Evolutionary conservation across 1,140 invertebrate genomes (phyloP).

Genomic region (Gonioctena quinquepunctata): DNA sequence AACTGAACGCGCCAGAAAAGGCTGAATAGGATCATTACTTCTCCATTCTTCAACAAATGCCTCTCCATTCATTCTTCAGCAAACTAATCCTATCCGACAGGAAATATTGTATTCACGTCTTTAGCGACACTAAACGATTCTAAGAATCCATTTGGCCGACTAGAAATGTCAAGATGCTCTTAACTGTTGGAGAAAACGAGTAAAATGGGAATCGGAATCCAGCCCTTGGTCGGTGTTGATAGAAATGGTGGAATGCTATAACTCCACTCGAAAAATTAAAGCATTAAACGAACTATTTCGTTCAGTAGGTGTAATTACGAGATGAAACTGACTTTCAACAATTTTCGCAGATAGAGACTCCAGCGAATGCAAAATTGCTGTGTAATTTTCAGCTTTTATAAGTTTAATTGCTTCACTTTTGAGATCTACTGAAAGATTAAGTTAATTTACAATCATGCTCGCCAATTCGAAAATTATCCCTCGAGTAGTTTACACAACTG

Average conservation of each 20-base stretch:
- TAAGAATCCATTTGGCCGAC: neutral
- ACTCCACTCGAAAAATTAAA: neutral
- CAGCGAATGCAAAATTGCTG: neutral
- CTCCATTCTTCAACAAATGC: too few relatives aligned
- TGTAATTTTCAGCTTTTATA: neutral
- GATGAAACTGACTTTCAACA: neutral
- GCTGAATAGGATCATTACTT: too few relatives aligned
- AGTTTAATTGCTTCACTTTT: neutral
- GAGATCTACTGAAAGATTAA: neutral
- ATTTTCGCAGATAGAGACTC: neutral
- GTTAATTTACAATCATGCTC: neutral
- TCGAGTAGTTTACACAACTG: neutral
- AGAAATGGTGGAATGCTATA: too few relatives aligned
- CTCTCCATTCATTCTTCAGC: too few relatives aligned
- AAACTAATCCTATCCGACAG: too few relatives aligned
- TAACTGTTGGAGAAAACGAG: too few relatives aligned
- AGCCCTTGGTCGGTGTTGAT: neutral
- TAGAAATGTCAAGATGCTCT: neutral
- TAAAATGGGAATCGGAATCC: neutral
- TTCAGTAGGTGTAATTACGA: neutral
- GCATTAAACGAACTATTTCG: neutral
- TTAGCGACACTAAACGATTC: neutral
- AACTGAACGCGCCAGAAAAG: too few relatives aligned
- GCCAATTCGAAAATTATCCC: neutral
- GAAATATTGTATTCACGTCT: neutral